phyloP scores from a whole-genome alignment of 1,140 invertebrate genomes.

The Pissodes strobi region DNA sequence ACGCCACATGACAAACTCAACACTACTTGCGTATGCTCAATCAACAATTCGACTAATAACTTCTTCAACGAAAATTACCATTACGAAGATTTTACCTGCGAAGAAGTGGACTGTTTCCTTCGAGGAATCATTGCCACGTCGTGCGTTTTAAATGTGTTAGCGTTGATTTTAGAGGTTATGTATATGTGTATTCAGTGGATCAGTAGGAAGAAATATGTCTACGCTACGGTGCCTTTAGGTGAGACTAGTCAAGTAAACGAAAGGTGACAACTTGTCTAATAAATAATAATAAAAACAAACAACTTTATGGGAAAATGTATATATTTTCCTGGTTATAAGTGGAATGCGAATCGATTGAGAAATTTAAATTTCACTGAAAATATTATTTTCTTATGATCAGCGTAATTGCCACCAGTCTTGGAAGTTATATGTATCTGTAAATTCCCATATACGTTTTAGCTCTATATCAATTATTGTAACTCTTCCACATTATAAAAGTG shows the following conservation, averaged over 20 bases:
- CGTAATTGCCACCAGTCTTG: too few relatives aligned
- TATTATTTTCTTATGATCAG: too few relatives aligned
- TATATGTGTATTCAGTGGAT: slow-evolving; percentile 59
- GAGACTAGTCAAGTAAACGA: background rate
- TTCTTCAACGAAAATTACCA: slow-evolving; percentile 45
- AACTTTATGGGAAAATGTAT: too few relatives aligned
- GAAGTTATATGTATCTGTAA: too few relatives aligned
- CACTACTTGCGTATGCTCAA: slow-evolving; percentile 50
- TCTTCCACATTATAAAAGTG: too few relatives aligned
- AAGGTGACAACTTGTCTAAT: too few relatives aligned
- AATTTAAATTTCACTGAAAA: too few relatives aligned
- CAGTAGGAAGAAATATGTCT: slow-evolving; percentile 54
- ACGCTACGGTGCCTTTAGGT: slow-evolving; percentile 37
- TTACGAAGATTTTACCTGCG: slow-evolving; percentile 58
- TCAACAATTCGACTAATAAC: slow-evolving; percentile 18
- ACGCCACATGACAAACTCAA: slow-evolving; percentile 48
- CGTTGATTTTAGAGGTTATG: slow-evolving; percentile 53
- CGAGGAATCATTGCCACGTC: slow-evolving; percentile 54
- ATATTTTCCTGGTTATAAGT: too few relatives aligned
- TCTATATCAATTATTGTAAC: too few relatives aligned
- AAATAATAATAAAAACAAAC: too few relatives aligned
- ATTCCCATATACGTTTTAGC: too few relatives aligned
- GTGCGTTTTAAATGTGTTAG: slow-evolving; percentile 52
- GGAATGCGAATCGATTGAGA: too few relatives aligned
- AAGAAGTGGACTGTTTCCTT: slow-evolving; percentile 56